These are phyloP conservation scores for Lypha dubia DNA, from an alignment of 2,888 invertebrate species.

Conservation along the genomic window DNA sequence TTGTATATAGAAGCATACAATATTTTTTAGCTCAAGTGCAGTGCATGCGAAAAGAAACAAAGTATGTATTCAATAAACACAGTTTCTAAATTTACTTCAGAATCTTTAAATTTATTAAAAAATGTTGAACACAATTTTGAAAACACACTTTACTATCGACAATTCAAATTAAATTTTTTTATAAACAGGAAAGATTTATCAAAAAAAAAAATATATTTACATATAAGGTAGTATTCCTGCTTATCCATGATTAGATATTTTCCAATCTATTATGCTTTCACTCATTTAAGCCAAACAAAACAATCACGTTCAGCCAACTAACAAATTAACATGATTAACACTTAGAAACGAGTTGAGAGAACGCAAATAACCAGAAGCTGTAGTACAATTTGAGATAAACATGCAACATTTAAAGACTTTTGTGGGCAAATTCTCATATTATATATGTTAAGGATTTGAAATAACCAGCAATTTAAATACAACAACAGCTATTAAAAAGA, in stretches of 20 bases:
- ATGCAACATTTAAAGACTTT: background rate
- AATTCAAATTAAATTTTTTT: too few relatives aligned
- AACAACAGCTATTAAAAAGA: background rate
- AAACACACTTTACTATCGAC: too few relatives aligned
- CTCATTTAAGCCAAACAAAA: background rate
- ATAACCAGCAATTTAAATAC: background rate
- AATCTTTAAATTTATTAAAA: too few relatives aligned
- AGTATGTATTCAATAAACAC: too few relatives aligned
- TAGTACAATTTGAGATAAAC: background rate
- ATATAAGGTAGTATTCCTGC: too few relatives aligned
- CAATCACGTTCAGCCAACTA: conserved; percentile 57
- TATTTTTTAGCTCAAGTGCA: too few relatives aligned
- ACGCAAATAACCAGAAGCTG: background rate
- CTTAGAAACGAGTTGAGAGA: conserved; percentile 45
- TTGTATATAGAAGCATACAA: too few relatives aligned
- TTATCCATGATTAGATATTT: background rate
- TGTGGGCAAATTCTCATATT: conserved; percentile 16
- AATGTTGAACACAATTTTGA: too few relatives aligned
- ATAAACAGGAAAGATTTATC: too few relatives aligned
- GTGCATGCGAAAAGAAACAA: too few relatives aligned
- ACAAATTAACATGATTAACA: conserved; percentile 71
- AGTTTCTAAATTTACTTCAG: too few relatives aligned
- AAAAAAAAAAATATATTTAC: too few relatives aligned
- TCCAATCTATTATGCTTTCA: background rate
- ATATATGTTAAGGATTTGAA: conserved; percentile 16